Percentiles rank a stretch among this genome's conserved stretches.
These are phyloP conservation scores for Synchiropus splendidus DNA, from an alignment of 2,113 vertebrate genomes.

Conservation along the genomic window DNA sequence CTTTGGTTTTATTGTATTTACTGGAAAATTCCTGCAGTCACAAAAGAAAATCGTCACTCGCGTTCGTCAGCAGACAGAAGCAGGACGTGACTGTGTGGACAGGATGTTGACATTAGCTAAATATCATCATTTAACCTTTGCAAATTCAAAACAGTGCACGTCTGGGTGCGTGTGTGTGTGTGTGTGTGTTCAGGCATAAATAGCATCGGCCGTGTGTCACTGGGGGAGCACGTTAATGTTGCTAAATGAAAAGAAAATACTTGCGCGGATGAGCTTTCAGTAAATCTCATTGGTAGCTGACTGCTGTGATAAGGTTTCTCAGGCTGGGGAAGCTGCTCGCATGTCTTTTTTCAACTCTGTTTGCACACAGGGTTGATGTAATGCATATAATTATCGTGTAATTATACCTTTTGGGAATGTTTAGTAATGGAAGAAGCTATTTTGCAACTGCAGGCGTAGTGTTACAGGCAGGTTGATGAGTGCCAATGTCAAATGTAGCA, in stretches of 20 bases:
- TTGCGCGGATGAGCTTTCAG: conserved; percentile 20
- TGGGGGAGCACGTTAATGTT: conserved; percentile 8
- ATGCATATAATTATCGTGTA: conserved; percentile 49
- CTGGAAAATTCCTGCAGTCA: conserved; percentile 37
- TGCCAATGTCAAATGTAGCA: conserved; percentile 20
- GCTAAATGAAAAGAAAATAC: conserved; percentile 31
- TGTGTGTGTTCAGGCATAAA: background rate
- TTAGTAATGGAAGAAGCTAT: conserved; percentile 44
- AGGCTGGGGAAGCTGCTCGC: conserved; percentile 26
- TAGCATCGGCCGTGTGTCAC: background rate
- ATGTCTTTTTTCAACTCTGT: conserved; percentile 26
- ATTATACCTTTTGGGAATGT: conserved; percentile 45
- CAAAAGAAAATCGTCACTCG: conserved; percentile 35
- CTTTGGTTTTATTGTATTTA: conserved; percentile 14
- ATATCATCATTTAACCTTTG: conserved; percentile 13
- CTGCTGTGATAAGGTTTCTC: conserved; percentile 49
- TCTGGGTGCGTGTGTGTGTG: background rate
- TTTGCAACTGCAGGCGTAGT: conserved; percentile 28
- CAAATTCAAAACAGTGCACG: conserved; percentile 16
- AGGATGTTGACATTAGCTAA: conserved; percentile 44
- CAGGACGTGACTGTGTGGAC: conserved; percentile 39
- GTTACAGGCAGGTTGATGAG: conserved; percentile 9
- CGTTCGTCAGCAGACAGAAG: conserved; percentile 39
- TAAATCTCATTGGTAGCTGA: conserved; percentile 43
- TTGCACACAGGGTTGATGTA: conserved; percentile 37